Evolutionary conservation across 2,113 vertebrate genomes (phyloP), one percentile per base, ranked within the genome.

Genomic region (Pteruthius melanotis): DNA sequence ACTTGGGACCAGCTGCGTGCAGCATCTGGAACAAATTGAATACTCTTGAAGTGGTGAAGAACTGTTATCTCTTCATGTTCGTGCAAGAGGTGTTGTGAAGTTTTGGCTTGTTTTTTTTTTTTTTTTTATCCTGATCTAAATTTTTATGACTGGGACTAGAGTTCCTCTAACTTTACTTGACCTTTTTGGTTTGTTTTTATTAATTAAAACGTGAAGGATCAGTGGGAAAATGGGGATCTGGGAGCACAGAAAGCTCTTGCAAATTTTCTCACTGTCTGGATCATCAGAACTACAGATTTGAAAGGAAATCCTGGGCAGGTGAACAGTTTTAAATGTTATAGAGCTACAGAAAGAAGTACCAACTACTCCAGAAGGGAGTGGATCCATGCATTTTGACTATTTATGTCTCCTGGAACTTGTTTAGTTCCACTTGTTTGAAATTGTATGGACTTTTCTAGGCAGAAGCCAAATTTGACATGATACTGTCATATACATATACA

Each of bases 61-160:
- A 18, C 1, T 8, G 1, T 70, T 75, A 8, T 27, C 40, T 56
- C 23, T 39, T 64, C 30, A 59, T 61, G 18, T 4, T 87, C 14
- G 14, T 44, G 7, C 15, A 71, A 26, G 42, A 47, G 42, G 4
- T 42, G 39, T 56, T 86, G 70, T 83, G 15, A 49, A 59, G 10
- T 10, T 22, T 59, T 53, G 26, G 2, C 0, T 52, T 49, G 0
- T 2, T 9, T 42, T 35, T 54, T 42, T 10, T 2, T 9, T 42
- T 35, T 54, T 42, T 10, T 42, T 3, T 21, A 22, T 65, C 26
- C 22, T 28, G 7, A 9, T 59, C 12, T 50, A 63, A 68, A 64
- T 15, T 60, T 64, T 40, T 54, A 10, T 33, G 24, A 21, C 21
- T 61, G 27, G 16, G 22, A 22, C 28, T 70, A 49, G 13, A 75